phyloP scores from a whole-genome alignment of 1,140 invertebrate genomes.

The Cryptotermes secundus region DNA sequence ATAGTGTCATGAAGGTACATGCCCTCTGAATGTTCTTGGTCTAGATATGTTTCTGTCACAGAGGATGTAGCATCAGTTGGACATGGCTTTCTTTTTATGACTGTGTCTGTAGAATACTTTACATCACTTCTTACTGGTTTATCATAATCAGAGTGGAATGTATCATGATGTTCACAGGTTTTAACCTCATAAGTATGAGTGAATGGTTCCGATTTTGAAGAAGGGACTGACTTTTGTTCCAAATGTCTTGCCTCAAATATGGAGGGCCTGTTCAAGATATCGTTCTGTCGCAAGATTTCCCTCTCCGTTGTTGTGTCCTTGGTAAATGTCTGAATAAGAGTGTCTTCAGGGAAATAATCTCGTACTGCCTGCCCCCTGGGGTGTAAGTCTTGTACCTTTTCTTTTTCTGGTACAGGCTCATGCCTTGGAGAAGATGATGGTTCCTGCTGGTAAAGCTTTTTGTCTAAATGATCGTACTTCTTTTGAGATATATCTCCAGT shows the following conservation, averaged over 20 bases:
- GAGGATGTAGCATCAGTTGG: background rate
- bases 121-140: background rate
- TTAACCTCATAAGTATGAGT: background rate
- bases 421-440: background rate
- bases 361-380: background rate
- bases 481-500: background rate
- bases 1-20: too few species aligned
- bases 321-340: background rate
- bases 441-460: background rate
- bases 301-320: background rate
- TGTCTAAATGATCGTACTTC: background rate
- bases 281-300: conserved; percentile 43
- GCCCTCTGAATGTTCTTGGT: background rate
- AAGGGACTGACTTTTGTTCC: background rate
- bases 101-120: conserved; percentile 15
- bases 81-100: background rate
- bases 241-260: conserved; percentile 44
- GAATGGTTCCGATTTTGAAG: background rate
- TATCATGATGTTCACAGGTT: background rate
- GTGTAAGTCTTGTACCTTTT: background rate
- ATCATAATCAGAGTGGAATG: background rate
- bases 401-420: background rate
- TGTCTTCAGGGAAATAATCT: background rate
- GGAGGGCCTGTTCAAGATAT: conserved; percentile 53
- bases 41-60: background rate